Evolutionary conservation across 2,797 vertebrate genomes (phyloP).

Genomic region (Meriones psammophilus): DNA sequence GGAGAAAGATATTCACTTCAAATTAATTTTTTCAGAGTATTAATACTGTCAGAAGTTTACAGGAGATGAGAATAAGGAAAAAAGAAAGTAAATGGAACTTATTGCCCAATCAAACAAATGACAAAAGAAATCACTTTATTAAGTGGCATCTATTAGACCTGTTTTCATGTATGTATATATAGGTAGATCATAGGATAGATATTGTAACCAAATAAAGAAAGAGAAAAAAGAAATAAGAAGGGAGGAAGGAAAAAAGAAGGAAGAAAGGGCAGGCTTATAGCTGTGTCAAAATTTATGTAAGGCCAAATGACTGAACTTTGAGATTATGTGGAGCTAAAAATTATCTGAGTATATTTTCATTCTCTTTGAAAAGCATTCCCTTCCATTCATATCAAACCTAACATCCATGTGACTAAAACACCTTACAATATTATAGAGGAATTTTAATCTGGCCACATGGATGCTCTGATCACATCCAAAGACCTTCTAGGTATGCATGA

Average conservation of each 20-base stretch:
- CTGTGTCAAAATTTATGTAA: background rate
- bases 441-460: no score
- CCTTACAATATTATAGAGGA: no score
- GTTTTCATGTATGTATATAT: background rate
- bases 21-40: background rate
- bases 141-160: background rate
- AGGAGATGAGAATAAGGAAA: background rate
- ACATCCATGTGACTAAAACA: background rate
- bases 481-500: no score
- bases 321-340: background rate
- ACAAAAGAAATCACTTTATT: background rate
- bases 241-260: no score
- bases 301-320: background rate
- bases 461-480: no score
- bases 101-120: background rate
- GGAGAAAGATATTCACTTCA: background rate
- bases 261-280: background rate
- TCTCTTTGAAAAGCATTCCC: background rate
- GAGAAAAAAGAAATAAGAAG: background rate
- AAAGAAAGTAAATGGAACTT: background rate
- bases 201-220: background rate
- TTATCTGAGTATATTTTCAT: background rate
- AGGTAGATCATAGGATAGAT: background rate
- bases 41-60: background rate
- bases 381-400: background rate